These are phyloP conservation scores for Dasyurus viverrinus DNA, from an alignment of 2,113 vertebrate genomes.

Conservation along the genomic window DNA sequence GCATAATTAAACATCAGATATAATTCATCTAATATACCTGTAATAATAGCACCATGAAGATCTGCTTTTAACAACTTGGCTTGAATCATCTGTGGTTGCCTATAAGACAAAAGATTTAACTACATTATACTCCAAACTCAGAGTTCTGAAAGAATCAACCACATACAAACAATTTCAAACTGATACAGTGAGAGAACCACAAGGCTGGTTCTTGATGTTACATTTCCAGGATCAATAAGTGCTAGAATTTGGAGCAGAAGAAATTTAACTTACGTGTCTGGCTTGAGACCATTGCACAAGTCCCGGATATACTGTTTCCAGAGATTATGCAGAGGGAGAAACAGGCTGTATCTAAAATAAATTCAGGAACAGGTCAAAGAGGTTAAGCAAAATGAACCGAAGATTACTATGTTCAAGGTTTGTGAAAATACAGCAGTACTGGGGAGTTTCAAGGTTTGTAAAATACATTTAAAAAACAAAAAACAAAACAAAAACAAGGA, in stretches of 20 bases:
- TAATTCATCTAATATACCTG: constrained; percentile 83
- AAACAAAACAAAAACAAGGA: not conserved
- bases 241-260: not conserved
- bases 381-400: not conserved
- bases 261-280: constrained; percentile 84
- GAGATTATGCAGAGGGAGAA: constrained; percentile 93
- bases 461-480: not conserved
- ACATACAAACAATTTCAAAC: not conserved
- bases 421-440: not conserved
- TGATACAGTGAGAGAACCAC: not conserved
- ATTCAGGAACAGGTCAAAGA: not conserved
- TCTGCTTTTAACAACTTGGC: constrained; percentile 95
- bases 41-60: constrained; percentile 94
- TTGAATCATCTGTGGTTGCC: constrained; percentile 91
- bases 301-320: constrained; percentile 95
- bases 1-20: not conserved
- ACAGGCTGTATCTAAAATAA: constrained; percentile 88
- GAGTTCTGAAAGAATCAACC: not conserved
- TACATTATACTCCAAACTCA: not conserved
- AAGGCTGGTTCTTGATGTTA: not conserved
- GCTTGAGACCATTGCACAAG: constrained; percentile 89
- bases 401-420: not conserved
- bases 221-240: not conserved
- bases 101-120: constrained; percentile 66
- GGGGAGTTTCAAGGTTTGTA: not conserved